A percentile compares a stretch with the other conserved stretches of the same genome.
phyloP scores from a whole-genome alignment of 2,113 vertebrate species.

The Grammomys surdaster region DNA sequence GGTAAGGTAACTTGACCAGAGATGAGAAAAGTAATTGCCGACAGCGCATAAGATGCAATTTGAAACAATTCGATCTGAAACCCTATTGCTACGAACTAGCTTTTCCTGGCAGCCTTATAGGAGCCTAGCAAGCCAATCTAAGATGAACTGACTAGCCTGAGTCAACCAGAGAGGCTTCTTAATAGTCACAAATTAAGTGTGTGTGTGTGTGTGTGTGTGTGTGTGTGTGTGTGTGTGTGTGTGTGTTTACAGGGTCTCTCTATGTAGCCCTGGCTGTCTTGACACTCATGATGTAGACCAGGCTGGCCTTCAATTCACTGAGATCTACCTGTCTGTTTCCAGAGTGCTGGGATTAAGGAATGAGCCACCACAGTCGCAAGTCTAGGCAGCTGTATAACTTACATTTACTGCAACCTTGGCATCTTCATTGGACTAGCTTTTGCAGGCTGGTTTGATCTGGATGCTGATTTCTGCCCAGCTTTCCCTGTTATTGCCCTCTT shows the following conservation, averaged over 20 bases:
- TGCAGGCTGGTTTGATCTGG: neutral
- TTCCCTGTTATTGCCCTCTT: neutral
- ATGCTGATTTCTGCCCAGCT: neutral
- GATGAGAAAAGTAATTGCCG: neutral
- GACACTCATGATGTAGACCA: neutral
- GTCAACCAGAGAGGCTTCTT: neutral
- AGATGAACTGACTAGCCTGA: neutral
- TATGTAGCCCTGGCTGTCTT: neutral
- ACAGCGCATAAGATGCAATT: neutral
- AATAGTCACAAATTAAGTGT: neutral
- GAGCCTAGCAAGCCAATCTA: neutral
- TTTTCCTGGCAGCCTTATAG: neutral
- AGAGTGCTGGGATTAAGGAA: neutral
- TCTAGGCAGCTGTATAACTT: neutral
- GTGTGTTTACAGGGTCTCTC: neutral
- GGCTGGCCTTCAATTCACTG: neutral
- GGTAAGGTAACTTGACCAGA: neutral
- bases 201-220: neutral
- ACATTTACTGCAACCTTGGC: neutral
- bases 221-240: neutral
- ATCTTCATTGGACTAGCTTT: neutral
- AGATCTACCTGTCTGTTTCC: neutral
- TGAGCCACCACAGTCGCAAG: neutral
- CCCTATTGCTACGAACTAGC: neutral
- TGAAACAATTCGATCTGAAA: neutral